Evolutionary conservation across 2,888 invertebrate genomes (phyloP), one percentile per base, ranked within the genome.

Genomic region (Hedya salicella): DNA sequence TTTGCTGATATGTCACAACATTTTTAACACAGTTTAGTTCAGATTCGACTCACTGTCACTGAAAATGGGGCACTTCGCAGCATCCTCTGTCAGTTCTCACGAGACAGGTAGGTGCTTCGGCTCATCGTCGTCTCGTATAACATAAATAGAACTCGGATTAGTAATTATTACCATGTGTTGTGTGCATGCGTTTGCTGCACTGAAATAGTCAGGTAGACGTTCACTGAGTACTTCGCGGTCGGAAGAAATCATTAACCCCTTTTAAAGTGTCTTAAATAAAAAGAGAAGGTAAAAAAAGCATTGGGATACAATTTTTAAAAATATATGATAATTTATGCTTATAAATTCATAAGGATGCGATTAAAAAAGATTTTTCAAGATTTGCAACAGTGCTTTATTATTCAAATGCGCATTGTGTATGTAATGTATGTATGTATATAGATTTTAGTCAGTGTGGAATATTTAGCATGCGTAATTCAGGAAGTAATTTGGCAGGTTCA

Each of bases 31-130:
- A 21, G 4, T 3, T 21, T n/a, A n/a, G n/a, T n/a, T n/a, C n/a
- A n/a, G n/a, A n/a, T n/a, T n/a, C n/a, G n/a, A n/a, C n/a, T n/a
- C n/a, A n/a, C n/a, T n/a, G n/a, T n/a, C n/a, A n/a, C n/a, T n/a
- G n/a, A 88, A 88, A n/a, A n/a, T 65, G 76, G 79, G 86, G 86
- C 89, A n/a, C n/a, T n/a, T 86, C 79, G 86, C 86, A 85, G 88
- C 87, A 90, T 91, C 91, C 90, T 89, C 80, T 81, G 81, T 76
- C 78, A 81, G 81, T 89, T 90, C 91, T 87, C 91, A 89, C 87
- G 88, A 86, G 83, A 91, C 91, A 91, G 91, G 91, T 91, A 91
- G 88, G 83, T 76, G 85, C 78, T 88, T 91, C 90, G 89, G 88
- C 73, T 75, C 79, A 75, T 79, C 75, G 80, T 82, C 78, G 77